Evolutionary conservation across 2,797 vertebrate species (phyloP).

Genomic region (Poecilia velifera): DNA sequence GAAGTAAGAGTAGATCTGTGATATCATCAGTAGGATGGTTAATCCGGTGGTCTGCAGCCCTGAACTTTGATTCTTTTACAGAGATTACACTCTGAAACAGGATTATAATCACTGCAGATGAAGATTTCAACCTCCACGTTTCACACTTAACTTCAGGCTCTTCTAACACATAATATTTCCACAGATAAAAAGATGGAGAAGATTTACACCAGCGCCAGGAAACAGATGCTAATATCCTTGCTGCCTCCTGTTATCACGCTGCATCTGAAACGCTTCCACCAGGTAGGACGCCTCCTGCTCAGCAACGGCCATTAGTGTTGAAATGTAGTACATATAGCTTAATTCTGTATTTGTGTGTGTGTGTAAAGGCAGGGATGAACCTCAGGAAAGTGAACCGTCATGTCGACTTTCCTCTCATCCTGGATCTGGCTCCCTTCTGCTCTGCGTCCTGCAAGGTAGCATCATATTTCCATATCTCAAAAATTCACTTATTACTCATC

Average conservation of each 20-base stretch:
- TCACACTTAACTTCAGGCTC: background rate
- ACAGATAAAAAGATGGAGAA: conserved; percentile 89
- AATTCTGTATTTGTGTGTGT: background rate
- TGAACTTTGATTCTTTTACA: background rate
- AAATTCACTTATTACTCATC: too few species aligned
- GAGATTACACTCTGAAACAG: background rate
- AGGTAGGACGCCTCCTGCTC: conserved; percentile 80
- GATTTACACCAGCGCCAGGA: conserved; percentile 94
- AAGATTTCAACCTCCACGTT: background rate
- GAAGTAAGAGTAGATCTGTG: background rate
- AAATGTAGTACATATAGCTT: background rate
- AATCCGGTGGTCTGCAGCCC: background rate
- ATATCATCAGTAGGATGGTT: background rate
- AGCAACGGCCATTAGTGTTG: background rate
- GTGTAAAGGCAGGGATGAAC: conserved; percentile 90
- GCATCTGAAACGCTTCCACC: conserved; percentile 97
- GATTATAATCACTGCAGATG: background rate
- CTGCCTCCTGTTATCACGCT: conserved; percentile 93
- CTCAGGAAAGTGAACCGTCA: conserved; percentile 96
- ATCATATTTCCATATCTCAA: background rate
- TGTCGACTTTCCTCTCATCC: conserved; percentile 91
- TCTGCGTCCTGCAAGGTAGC: conserved; percentile 92
- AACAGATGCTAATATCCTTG: conserved; percentile 93
- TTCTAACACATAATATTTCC: conserved; percentile 12
- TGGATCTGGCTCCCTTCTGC: conserved; percentile 96